Evolutionary conservation across 2,888 invertebrate genomes (phyloP).

Genomic region (Tricholauxania praeusta): DNA sequence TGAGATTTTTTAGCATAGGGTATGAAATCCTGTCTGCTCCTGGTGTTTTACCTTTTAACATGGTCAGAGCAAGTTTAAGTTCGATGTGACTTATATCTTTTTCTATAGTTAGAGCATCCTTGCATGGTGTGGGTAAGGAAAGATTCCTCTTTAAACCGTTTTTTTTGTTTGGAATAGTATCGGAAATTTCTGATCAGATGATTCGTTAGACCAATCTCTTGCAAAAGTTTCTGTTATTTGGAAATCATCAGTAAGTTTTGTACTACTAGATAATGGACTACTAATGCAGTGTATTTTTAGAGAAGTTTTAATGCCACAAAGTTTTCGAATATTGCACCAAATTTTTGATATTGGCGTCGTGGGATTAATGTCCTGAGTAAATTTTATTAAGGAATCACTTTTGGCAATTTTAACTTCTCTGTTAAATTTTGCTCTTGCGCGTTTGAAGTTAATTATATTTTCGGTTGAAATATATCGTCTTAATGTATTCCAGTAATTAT

Average conservation of each 20-base stretch:
- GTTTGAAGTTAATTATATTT: slow-evolving; percentile 35
- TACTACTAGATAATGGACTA: background rate
- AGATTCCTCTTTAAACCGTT: no score
- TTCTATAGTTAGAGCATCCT: background rate
- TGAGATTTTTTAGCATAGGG: slow-evolving; percentile 33
- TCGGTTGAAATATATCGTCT: slow-evolving; percentile 27
- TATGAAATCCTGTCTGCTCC: slow-evolving; percentile 36
- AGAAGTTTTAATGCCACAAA: no score
- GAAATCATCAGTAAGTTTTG: background rate
- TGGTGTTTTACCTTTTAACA: slow-evolving; percentile 15
- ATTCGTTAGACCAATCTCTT: no score
- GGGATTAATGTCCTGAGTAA: no score
- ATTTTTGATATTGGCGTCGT: no score
- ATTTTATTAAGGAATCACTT: no score
- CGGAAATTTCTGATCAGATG: no score
- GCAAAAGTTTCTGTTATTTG: no score
- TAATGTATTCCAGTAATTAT: slow-evolving; percentile 27
- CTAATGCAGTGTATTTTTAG: no score
- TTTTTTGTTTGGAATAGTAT: background rate
- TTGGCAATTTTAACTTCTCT: no score
- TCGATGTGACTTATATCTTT: background rate
- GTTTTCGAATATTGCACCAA: no score
- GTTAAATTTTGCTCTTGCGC: no score
- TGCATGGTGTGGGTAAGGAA: background rate
- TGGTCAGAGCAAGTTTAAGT: background rate